These are phyloP conservation scores for Vandiemenella viatica DNA, from an alignment of 2,888 invertebrate genomes.

Conservation along the genomic window DNA sequence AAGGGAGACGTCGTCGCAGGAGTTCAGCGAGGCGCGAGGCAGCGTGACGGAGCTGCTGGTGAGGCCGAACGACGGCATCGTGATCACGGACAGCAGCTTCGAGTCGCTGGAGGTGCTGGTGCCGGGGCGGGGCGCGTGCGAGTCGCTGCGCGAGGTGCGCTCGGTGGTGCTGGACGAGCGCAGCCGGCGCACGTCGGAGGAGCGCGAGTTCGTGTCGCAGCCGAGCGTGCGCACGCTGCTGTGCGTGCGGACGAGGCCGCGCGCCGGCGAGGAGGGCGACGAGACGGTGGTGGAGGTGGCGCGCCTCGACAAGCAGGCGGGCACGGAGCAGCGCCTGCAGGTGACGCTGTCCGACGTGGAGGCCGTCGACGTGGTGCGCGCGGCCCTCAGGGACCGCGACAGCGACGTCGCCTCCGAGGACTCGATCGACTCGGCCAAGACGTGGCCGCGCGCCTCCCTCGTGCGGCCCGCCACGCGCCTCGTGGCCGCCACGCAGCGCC, in stretches of 20 bases:
- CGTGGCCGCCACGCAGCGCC: background rate
- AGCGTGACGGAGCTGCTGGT: too few species aligned
- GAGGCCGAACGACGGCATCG: too few species aligned
- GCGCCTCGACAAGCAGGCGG: background rate
- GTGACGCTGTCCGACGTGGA: background rate
- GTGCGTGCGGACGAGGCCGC: background rate
- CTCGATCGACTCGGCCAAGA: background rate
- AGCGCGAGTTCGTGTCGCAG: background rate
- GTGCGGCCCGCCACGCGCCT: background rate
- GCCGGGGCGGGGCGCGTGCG: background rate
- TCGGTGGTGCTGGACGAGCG: too few species aligned
- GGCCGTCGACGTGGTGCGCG: background rate
- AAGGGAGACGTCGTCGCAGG: too few species aligned
- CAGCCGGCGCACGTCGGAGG: background rate
- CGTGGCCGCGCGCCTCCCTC: background rate
- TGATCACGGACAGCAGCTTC: too few species aligned
- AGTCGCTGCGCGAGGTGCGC: background rate
- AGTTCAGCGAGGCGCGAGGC: too few species aligned
- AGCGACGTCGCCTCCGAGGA: background rate
- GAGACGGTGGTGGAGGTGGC: background rate
- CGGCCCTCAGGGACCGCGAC: background rate
- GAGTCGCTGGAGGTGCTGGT: background rate
- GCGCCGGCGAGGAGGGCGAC: background rate
- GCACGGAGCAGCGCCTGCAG: background rate
- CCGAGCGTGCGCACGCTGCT: background rate